phyloP scores from a whole-genome alignment of 2,888 invertebrate species.

The Hecatera dysodea region DNA sequence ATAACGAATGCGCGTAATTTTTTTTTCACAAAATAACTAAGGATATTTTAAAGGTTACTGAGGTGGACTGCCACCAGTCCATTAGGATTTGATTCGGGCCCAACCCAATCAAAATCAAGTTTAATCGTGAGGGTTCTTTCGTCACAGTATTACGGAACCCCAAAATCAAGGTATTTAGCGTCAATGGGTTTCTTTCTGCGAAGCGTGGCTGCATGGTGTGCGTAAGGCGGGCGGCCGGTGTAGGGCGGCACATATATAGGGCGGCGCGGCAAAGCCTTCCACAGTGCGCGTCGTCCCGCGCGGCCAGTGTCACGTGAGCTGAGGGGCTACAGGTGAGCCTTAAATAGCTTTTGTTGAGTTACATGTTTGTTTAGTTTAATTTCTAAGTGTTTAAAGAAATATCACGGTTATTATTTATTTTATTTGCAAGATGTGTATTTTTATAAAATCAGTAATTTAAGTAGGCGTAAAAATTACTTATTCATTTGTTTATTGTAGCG shows the following conservation, averaged over 20 bases:
- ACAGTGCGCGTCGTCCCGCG: conserved; percentile 42
- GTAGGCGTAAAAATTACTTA: too few relatives aligned
- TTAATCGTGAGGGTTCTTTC: neutral
- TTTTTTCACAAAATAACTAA: too few relatives aligned
- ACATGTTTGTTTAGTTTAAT: neutral
- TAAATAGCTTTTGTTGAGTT: neutral
- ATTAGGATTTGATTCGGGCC: neutral
- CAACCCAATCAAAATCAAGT: neutral
- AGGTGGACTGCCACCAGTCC: too few relatives aligned
- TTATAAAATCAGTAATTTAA: too few relatives aligned
- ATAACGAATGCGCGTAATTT: too few relatives aligned
- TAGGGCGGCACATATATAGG: conserved; percentile 45
- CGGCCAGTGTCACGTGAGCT: neutral
- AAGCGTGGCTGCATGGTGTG: conserved; percentile 7
- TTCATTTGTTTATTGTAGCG: too few relatives aligned
- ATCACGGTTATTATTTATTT: too few relatives aligned
- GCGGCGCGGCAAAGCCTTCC: conserved; percentile 9
- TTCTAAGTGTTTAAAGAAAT: neutral
- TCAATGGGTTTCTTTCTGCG: conserved; percentile 24
- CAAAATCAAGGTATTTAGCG: neutral
- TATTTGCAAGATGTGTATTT: too few relatives aligned
- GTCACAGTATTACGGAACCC: conserved; percentile 7
- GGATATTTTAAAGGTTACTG: too few relatives aligned
- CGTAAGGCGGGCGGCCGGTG: conserved; percentile 21
- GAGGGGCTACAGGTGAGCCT: conserved; percentile 6